Percentiles rank a stretch among this genome's conserved stretches.
These are phyloP conservation scores for Myripristis jacobus DNA, from an alignment of 2,797 vertebrate genomes.

Conservation along the genomic window DNA sequence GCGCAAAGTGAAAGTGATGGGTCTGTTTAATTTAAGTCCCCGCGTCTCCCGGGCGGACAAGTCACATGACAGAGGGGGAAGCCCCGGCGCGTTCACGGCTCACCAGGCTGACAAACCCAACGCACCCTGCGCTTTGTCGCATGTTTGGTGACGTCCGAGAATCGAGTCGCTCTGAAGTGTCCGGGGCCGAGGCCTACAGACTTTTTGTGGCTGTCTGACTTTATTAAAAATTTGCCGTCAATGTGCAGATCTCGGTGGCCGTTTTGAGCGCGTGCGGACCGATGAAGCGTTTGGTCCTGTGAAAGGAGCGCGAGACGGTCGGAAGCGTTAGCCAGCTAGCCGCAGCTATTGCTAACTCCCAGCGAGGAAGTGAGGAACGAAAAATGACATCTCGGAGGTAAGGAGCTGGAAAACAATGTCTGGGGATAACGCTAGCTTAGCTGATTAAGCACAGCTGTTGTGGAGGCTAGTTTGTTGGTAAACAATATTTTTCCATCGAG, in stretches of 20 bases:
- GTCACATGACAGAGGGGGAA: background rate
- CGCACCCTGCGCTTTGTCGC: conserved; percentile 73
- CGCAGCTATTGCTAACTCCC: conserved; percentile 74
- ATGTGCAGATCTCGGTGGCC: conserved; percentile 67
- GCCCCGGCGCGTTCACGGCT: conserved; percentile 10
- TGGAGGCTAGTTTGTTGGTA: background rate
- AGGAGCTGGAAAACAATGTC: conserved; percentile 66
- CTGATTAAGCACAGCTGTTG: conserved; percentile 30
- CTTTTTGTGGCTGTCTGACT: conserved; percentile 57
- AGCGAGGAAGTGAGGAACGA: conserved; percentile 77
- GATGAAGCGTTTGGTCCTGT: conserved; percentile 74
- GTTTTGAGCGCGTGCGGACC: conserved; percentile 69
- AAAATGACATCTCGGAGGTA: conserved; percentile 89
- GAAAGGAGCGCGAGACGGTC: conserved; percentile 57
- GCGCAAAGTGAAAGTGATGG: conserved; percentile 41
- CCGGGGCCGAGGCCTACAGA: conserved; percentile 81
- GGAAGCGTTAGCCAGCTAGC: conserved; percentile 67
- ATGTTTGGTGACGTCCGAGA: conserved; percentile 84
- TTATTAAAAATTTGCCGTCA: conserved; percentile 43
- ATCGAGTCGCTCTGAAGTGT: conserved; percentile 79
- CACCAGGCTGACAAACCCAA: conserved; percentile 30
- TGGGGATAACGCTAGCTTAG: conserved; percentile 43
- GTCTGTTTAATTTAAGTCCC: conserved; percentile 37
- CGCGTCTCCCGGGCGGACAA: conserved; percentile 34
- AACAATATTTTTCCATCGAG: background rate